Conservation (phyloP, 2,113 vertebrate species). For the Sceloporus undulatus region DNA sequence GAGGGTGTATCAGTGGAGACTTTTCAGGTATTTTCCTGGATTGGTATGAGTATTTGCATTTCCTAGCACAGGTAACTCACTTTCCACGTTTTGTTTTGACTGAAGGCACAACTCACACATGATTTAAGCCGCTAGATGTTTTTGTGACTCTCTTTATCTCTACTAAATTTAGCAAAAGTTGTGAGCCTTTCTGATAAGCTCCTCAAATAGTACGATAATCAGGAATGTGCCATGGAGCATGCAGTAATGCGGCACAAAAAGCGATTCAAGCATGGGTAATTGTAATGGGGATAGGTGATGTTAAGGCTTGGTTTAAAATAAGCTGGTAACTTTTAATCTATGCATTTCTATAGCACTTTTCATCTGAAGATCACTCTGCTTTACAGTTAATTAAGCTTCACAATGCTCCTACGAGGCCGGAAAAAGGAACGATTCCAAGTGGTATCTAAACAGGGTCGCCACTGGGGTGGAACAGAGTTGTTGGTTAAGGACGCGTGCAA, state of each 20-base stretch:
- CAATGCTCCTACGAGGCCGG: background rate
- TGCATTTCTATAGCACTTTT: accelerated
- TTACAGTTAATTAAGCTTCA: background rate
- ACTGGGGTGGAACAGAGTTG: accelerated
- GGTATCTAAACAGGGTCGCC: accelerated
- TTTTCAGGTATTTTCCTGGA: background rate
- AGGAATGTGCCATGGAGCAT: background rate
- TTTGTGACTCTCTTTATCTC: background rate
- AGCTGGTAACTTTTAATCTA: background rate
- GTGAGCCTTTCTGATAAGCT: background rate
- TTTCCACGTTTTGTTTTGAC: accelerated
- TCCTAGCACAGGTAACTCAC: background rate
- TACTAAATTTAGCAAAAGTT: background rate
- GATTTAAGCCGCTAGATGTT: accelerated
- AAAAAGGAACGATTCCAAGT: background rate
- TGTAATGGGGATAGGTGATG: accelerated
- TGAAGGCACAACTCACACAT: background rate
- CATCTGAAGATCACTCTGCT: background rate
- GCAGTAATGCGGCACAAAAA: background rate
- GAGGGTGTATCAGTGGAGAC: background rate
- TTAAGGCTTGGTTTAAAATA: accelerated
- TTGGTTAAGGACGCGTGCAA: accelerated
- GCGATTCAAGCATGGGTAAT: accelerated
- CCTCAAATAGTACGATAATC: background rate
- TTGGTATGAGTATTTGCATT: background rate